phyloP scores from a whole-genome alignment of 1,140 invertebrate species.

The Phymastichus coffea region DNA sequence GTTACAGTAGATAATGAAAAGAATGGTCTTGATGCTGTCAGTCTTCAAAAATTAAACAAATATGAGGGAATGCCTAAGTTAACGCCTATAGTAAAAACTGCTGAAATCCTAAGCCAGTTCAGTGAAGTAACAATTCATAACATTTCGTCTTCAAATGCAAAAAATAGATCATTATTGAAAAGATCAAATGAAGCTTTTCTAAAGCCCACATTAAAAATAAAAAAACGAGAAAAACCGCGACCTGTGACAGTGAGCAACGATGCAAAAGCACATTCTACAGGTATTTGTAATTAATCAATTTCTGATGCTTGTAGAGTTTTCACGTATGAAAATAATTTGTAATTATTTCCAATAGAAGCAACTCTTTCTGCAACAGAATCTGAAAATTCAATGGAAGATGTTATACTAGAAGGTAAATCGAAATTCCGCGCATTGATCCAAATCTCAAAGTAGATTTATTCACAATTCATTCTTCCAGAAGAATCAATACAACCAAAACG shows the following conservation, averaged over 20 bases:
- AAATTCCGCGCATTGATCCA: background rate
- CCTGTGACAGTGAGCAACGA: slow-evolving; percentile 37
- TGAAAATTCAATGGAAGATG: slow-evolving; percentile 23
- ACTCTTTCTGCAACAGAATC: slow-evolving; percentile 31
- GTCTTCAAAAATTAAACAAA: slow-evolving; percentile 38
- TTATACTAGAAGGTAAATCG: slow-evolving; percentile 12
- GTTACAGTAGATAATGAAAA: slow-evolving; percentile 21
- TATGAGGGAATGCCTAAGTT: slow-evolving; percentile 54
- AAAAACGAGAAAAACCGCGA: slow-evolving; percentile 42
- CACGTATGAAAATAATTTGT: background rate
- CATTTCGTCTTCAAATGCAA: slow-evolving; percentile 27
- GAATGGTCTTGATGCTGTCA: slow-evolving; percentile 34
- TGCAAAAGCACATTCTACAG: slow-evolving; percentile 45
- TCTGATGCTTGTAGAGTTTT: background rate
- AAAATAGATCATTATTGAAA: slow-evolving; percentile 39
- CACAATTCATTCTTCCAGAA: background rate
- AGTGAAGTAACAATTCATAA: slow-evolving; percentile 40
- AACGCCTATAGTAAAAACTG: slow-evolving; percentile 49
- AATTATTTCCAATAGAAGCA: background rate
- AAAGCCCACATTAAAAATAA: slow-evolving; percentile 42
- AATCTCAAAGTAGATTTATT: background rate
- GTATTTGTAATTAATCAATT: slow-evolving; percentile 31
- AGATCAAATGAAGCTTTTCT: slow-evolving; percentile 48
- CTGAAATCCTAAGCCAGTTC: slow-evolving; percentile 39
- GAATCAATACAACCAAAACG: slow-evolving; percentile 37